These are phyloP conservation scores for Mimachlamys varia DNA, from an alignment of 2,888 invertebrate species.

Conservation along the genomic window DNA sequence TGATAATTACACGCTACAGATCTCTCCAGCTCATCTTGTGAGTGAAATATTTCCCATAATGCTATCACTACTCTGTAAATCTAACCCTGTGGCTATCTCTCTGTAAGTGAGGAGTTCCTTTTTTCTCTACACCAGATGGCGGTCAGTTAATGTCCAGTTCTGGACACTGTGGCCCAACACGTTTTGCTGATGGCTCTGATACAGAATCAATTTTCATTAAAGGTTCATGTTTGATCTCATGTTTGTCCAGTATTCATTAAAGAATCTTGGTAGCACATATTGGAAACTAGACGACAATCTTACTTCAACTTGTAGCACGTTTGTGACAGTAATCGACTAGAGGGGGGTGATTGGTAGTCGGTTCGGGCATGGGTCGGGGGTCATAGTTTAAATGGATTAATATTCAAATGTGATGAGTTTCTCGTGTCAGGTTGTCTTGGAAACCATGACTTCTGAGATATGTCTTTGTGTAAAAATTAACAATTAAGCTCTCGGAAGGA, in stretches of 20 bases:
- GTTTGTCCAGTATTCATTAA: conserved; percentile 36
- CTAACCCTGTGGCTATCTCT: not conserved
- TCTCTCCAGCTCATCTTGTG: conserved; percentile 9
- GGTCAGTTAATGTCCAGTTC: conserved; percentile 11
- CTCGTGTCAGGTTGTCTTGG: conserved; percentile 6
- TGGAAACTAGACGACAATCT: conserved; percentile 12
- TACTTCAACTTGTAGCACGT: not conserved
- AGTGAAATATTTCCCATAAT: conserved; percentile 16
- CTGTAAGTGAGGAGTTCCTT: not conserved
- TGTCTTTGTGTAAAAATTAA: conserved; percentile 36
- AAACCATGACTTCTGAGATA: conserved; percentile 33
- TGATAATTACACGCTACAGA: conserved; percentile 26
- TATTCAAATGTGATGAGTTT: conserved; percentile 33
- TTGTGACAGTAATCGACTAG: conserved; percentile 32
- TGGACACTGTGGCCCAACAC: not conserved
- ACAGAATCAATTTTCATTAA: conserved; percentile 33
- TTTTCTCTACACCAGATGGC: not conserved
- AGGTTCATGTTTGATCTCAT: conserved; percentile 31
- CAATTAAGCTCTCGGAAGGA: conserved; percentile 9
- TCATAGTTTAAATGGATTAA: conserved; percentile 31
- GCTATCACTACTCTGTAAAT: not conserved
- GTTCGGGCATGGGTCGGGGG: not conserved
- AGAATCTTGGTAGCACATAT: not conserved
- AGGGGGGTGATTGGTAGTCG: not conserved
- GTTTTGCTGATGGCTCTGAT: not conserved